Evolutionary conservation across 1,140 invertebrate species (phyloP).

Genomic region (Bombus sibiricus): DNA sequence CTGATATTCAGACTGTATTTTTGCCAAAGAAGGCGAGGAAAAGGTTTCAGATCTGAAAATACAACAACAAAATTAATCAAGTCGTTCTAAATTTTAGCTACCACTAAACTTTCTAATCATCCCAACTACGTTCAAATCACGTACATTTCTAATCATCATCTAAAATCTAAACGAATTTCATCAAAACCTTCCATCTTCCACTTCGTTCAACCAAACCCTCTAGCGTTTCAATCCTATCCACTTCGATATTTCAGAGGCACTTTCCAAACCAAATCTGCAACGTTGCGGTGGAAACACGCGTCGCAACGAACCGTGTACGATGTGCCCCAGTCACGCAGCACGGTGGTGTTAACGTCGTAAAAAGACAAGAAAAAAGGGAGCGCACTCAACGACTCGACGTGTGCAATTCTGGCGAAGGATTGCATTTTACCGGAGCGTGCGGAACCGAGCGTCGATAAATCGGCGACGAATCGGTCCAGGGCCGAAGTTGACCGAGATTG

Average conservation of each 20-base stretch:
- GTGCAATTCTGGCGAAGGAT: neutral
- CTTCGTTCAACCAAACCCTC: neutral
- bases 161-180: neutral
- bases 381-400: neutral
- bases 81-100: neutral
- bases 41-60: too few relatives aligned
- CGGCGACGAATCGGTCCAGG: constrained; percentile 57
- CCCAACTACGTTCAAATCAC: neutral
- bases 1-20: too few relatives aligned
- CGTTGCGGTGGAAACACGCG: neutral
- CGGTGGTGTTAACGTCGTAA: neutral
- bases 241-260: neutral
- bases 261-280: neutral
- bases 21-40: too few relatives aligned
- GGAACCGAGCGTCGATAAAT: constrained; percentile 65
- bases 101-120: neutral
- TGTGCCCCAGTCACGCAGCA: constrained; percentile 1
- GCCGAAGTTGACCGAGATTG: constrained; percentile 67
- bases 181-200: neutral
- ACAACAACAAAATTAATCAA: neutral
- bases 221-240: neutral
- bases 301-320: too few relatives aligned
- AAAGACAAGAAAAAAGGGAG: constrained; percentile 28
- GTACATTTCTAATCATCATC: neutral
- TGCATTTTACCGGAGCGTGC: neutral